A percentile compares a stretch with the other conserved stretches of the same genome.
Conservation (phyloP, 1,140 invertebrate species). For the Nilaparvata lugens region DNA sequence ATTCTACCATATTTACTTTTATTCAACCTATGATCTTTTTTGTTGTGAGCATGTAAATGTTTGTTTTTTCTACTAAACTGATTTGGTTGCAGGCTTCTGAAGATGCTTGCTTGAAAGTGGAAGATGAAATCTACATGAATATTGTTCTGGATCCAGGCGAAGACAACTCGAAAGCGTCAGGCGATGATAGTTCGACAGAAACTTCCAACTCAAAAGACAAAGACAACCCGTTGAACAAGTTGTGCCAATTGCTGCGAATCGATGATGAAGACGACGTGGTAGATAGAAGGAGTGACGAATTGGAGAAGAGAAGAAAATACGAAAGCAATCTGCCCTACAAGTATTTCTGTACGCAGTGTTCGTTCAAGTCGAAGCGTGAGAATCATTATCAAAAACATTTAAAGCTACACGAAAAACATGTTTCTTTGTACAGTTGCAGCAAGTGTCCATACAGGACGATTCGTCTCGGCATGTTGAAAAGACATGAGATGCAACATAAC, state of each 20-base stretch:
- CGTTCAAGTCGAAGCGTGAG: constrained; percentile 12
- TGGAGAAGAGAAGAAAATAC: constrained; percentile 1
- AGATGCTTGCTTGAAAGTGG: too few relatives aligned
- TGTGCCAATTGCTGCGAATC: constrained; percentile 11
- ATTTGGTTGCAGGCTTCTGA: too few relatives aligned
- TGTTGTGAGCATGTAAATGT: too few relatives aligned
- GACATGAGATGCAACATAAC: constrained; percentile 5
- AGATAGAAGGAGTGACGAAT: not conserved
- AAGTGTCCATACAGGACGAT: constrained; percentile 8
- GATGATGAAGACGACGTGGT: constrained; percentile 7
- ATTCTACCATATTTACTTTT: too few relatives aligned
- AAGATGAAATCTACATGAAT: not conserved
- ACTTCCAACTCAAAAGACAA: not conserved
- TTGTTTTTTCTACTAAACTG: too few relatives aligned
- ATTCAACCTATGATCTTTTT: too few relatives aligned
- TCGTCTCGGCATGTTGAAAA: not conserved
- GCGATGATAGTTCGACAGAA: too few relatives aligned
- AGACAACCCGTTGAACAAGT: constrained; percentile 9
- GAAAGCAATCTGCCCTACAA: constrained; percentile 9
- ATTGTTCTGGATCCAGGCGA: not conserved
- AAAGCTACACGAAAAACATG: constrained; percentile 8
- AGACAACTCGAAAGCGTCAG: not conserved
- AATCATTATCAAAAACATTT: constrained; percentile 11
- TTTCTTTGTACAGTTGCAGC: not conserved
- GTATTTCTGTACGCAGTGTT: constrained; percentile 11